phyloP scores from a whole-genome alignment of 1,140 invertebrate species.

The Sycobia sp. region DNA sequence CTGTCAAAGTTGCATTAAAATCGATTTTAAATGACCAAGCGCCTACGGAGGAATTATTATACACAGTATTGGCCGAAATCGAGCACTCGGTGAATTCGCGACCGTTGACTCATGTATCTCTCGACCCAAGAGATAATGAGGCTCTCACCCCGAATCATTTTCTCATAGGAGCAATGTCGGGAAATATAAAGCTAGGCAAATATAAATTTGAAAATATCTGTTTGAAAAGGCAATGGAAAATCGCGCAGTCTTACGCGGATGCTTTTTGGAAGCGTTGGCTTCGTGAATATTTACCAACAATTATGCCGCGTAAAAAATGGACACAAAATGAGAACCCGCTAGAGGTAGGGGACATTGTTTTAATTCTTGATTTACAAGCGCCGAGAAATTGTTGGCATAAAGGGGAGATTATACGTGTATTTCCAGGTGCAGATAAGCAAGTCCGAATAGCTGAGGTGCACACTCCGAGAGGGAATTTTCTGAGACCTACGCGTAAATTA shows the following conservation, averaged over 20 bases:
- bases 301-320: conserved; percentile 33
- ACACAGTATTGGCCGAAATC: background rate
- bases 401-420: background rate
- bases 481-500: background rate
- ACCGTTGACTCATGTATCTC: background rate
- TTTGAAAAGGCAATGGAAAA: background rate
- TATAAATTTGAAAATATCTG: background rate
- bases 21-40: background rate
- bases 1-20: background rate
- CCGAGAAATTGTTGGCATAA: background rate
- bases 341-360: background rate
- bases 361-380: conserved; percentile 6
- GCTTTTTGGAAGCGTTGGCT: conserved; percentile 41
- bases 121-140: background rate
- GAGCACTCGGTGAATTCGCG: background rate
- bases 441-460: background rate
- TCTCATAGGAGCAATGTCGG: background rate
- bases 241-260: background rate
- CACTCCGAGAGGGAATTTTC: background rate
- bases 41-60: background rate
- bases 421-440: background rate
- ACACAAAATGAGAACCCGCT: background rate
- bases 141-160: background rate
- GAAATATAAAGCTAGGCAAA: background rate
- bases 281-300: conserved; percentile 38